Percentiles rank a stretch among this genome's conserved stretches.
phyloP scores from a whole-genome alignment of 2,888 invertebrate genomes.

The Eudasyphora cyanicolor region DNA sequence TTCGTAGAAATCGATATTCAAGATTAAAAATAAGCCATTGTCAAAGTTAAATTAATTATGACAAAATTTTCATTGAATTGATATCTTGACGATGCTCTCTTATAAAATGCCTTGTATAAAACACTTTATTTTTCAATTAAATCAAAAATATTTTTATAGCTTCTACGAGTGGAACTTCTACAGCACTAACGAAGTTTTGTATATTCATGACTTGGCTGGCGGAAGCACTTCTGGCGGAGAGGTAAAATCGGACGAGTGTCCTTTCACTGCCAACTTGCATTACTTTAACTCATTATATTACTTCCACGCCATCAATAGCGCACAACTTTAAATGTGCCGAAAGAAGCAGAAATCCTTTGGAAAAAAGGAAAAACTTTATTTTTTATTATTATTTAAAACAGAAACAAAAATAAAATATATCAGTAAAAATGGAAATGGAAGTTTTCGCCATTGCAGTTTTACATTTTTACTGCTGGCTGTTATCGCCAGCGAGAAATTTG shows the following conservation, averaged over 20 bases:
- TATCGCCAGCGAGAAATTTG: background rate
- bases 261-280: background rate
- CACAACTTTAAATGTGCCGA: background rate
- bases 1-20: no score
- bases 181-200: background rate
- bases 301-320: background rate
- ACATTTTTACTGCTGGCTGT: background rate
- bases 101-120: background rate
- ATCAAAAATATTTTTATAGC: background rate
- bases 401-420: background rate
- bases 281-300: slow-evolving; percentile 9
- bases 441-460: background rate
- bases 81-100: background rate
- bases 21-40: no score
- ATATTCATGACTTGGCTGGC: background rate
- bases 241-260: background rate
- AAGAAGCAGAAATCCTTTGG: background rate
- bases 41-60: no score
- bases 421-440: background rate
- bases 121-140: background rate
- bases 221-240: background rate
- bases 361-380: background rate
- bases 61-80: no score
- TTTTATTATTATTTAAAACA: background rate
- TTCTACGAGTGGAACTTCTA: background rate